Conservation (phyloP, 2,113 vertebrate genomes). For the Amblyornis subalaris region DNA sequence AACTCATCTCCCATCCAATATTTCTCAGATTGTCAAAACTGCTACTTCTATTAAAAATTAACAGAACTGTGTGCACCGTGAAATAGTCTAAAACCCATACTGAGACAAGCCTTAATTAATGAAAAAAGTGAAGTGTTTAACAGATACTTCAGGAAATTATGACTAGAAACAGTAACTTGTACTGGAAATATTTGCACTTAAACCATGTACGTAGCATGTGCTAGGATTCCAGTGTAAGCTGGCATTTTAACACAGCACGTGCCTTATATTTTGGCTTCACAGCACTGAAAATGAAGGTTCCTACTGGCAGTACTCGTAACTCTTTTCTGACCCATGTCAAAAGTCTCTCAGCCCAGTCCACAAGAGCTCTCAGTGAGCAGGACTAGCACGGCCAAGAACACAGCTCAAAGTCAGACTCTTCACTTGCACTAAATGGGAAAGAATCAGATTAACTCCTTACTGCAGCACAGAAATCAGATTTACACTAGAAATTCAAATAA, state of each 20-base stretch:
- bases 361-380: not conserved
- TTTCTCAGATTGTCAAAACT: not conserved
- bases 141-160: not conserved
- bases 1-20: not conserved
- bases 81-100: not conserved
- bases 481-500: not conserved
- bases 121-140: not conserved
- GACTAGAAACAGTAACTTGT: not conserved
- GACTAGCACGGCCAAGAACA: not conserved
- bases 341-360: not conserved
- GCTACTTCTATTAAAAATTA: not conserved
- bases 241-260: not conserved
- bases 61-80: not conserved
- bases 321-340: not conserved
- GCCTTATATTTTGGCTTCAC: not conserved
- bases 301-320: fast-evolving
- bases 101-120: not conserved
- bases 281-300: not conserved
- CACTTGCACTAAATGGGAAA: not conserved
- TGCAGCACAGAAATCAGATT: not conserved
- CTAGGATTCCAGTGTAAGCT: not conserved
- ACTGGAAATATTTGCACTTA: not conserved
- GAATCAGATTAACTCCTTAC: not conserved
- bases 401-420: not conserved
- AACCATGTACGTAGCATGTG: fast-evolving